Evolutionary conservation across 2,888 invertebrate species (phyloP).

Genomic region (Cataglyphis altisquamis): DNA sequence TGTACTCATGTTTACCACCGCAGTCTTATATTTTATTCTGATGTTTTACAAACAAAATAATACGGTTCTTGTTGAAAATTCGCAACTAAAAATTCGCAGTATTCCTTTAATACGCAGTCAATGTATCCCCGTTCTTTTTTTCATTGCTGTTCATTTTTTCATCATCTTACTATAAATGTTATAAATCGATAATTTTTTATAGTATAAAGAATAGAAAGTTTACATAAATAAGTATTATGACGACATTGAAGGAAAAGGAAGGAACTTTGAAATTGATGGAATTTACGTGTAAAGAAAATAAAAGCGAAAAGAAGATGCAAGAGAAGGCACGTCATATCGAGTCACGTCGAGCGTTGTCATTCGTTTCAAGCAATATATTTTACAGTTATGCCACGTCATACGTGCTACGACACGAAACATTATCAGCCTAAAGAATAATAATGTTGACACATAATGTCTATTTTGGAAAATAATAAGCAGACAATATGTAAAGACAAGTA

Average conservation of each 20-base stretch:
- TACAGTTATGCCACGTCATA: not conserved
- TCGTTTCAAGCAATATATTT: slow-evolving; percentile 19
- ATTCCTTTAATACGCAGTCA: not conserved
- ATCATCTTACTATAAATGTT: not conserved
- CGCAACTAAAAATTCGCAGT: slow-evolving; percentile 27
- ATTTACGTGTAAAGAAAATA: not conserved
- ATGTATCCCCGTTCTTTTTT: not conserved
- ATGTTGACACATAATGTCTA: not conserved
- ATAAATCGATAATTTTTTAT: not conserved
- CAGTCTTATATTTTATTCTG: not conserved
- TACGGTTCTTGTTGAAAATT: not conserved
- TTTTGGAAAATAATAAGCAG: not conserved
- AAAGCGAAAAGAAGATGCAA: not conserved
- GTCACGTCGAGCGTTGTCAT: slow-evolving; percentile 18
- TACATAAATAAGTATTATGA: not conserved
- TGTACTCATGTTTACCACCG: not conserved
- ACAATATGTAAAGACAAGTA: not conserved
- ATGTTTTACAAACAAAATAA: slow-evolving; percentile 15
- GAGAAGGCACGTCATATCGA: not conserved
- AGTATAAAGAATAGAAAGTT: not conserved
- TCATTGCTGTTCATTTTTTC: not conserved
- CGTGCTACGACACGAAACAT: not conserved
- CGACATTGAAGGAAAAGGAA: not conserved
- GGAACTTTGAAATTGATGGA: slow-evolving; percentile 8
- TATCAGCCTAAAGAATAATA: slow-evolving; percentile 17